A percentile compares a stretch with the other conserved stretches of the same genome.
These are phyloP conservation scores for Geotrypetes seraphini DNA, from an alignment of 2,797 vertebrate species.

Conservation along the genomic window DNA sequence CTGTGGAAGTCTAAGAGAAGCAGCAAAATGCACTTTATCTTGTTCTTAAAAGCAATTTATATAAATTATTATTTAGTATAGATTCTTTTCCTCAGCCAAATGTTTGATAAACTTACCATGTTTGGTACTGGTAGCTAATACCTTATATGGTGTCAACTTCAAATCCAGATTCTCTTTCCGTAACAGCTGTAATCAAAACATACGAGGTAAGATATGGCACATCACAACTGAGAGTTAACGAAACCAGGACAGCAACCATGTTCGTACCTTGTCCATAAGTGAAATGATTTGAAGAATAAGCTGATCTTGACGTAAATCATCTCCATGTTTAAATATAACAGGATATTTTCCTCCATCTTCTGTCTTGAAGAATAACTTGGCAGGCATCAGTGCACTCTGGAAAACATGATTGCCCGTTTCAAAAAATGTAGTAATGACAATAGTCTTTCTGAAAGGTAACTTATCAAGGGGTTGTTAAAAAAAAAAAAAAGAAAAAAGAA, in stretches of 20 bases:
- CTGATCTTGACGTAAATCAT: conserved; percentile 92
- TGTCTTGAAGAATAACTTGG: conserved; percentile 91
- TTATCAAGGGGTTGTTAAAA: too few relatives aligned
- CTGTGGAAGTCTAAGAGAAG: too few relatives aligned
- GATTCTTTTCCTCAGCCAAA: too few relatives aligned
- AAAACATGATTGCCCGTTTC: conserved; percentile 5
- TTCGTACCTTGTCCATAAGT: conserved; percentile 90
- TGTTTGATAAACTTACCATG: too few relatives aligned
- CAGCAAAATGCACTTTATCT: too few relatives aligned
- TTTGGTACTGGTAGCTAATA: conserved; percentile 93
- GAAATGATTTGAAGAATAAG: conserved; percentile 98
- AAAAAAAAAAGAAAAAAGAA: too few relatives aligned
- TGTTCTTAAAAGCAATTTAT: too few relatives aligned
- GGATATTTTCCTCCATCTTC: conserved; percentile 89
- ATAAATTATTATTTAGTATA: too few relatives aligned
- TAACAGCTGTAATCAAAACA: conserved; percentile 59
- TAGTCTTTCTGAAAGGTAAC: too few relatives aligned
- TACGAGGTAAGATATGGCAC: too few relatives aligned
- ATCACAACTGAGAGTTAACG: too few relatives aligned
- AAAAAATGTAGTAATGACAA: neutral
- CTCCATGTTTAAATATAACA: conserved; percentile 95
- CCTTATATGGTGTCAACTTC: conserved; percentile 94
- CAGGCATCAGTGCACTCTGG: conserved; percentile 95
- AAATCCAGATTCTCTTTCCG: conserved; percentile 94
- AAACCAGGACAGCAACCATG: too few relatives aligned